Evolutionary conservation across 2,888 invertebrate genomes (phyloP).

Genomic region (Tenthredo notha): DNA sequence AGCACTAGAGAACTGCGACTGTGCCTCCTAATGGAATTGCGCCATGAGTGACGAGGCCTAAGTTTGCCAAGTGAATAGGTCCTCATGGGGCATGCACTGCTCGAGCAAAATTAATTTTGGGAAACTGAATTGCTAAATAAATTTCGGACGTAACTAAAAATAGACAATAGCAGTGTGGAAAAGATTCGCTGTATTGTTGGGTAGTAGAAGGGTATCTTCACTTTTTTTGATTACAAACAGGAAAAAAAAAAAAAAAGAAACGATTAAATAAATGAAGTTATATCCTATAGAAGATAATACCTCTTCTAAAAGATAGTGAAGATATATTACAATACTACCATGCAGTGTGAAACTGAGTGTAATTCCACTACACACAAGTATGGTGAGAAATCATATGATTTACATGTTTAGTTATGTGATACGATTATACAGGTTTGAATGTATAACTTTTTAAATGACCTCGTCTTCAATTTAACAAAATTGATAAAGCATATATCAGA

Average conservation of each 20-base stretch:
- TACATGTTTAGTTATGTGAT: neutral
- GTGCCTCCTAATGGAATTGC: conserved; percentile 50
- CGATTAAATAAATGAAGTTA: neutral
- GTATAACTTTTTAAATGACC: neutral
- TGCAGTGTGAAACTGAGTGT: conserved; percentile 42
- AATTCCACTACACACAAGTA: conserved; percentile 15
- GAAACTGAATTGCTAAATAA: conserved; percentile 45
- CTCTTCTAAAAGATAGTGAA: conserved; percentile 26
- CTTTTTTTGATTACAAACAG: neutral
- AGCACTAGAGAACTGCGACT: conserved; percentile 52
- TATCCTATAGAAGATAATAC: conserved; percentile 21
- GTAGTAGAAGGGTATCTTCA: neutral
- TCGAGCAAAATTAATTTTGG: conserved; percentile 48
- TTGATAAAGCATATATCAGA: conserved; percentile 23
- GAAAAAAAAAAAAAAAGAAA: neutral
- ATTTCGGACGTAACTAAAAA: neutral
- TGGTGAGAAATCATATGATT: conserved; percentile 25
- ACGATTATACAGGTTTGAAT: neutral
- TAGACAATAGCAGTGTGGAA: conserved; percentile 17
- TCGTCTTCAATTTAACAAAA: conserved; percentile 5
- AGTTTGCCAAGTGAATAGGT: conserved; percentile 52
- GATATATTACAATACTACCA: conserved; percentile 34
- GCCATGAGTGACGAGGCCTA: conserved; percentile 46
- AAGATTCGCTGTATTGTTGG: conserved; percentile 14
- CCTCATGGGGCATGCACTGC: conserved; percentile 52